A percentile compares a stretch with the other conserved stretches of the same genome.
Conservation (phyloP, 2,888 invertebrate species). For the Drosophila tanythrix region DNA sequence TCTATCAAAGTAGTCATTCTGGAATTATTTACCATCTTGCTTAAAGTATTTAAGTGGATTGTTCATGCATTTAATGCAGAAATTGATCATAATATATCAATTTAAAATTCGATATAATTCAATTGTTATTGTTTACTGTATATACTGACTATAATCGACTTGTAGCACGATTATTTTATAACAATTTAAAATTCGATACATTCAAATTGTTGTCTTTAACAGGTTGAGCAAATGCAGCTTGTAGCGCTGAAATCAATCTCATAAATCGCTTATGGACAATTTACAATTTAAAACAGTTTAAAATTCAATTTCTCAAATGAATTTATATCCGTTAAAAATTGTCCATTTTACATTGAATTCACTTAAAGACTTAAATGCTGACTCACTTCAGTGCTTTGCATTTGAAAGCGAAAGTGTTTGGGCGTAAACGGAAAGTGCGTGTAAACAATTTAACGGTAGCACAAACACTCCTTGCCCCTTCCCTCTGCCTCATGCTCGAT, state of each 20-base stretch:
- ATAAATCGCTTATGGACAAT: neutral
- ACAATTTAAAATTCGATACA: neutral
- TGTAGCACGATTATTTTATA: neutral
- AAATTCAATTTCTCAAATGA: neutral
- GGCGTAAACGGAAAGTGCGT: slow-evolving; percentile 49
- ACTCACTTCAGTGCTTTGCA: slow-evolving; percentile 34
- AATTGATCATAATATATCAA: neutral
- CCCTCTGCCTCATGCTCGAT: slow-evolving; percentile 27
- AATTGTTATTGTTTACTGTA: neutral
- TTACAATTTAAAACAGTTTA: neutral
- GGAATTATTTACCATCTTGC: neutral
- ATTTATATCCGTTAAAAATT: slow-evolving; percentile 6
- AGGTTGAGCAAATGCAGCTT: neutral
- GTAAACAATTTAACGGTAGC: slow-evolving; percentile 29
- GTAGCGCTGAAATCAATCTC: neutral
- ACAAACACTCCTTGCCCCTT: neutral
- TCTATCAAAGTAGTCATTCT: neutral
- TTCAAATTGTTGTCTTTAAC: neutral
- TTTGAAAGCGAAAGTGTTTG: slow-evolving; percentile 74
- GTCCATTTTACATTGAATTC: slow-evolving; percentile 9
- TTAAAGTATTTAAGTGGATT: neutral
- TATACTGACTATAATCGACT: neutral
- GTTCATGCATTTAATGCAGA: neutral
- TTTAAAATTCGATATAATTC: neutral
- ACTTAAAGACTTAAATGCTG: slow-evolving; percentile 21